Evolutionary conservation across 2,113 vertebrate species (phyloP), one percentile per base, ranked within the genome.

Genomic region (Geococcyx californianus): DNA sequence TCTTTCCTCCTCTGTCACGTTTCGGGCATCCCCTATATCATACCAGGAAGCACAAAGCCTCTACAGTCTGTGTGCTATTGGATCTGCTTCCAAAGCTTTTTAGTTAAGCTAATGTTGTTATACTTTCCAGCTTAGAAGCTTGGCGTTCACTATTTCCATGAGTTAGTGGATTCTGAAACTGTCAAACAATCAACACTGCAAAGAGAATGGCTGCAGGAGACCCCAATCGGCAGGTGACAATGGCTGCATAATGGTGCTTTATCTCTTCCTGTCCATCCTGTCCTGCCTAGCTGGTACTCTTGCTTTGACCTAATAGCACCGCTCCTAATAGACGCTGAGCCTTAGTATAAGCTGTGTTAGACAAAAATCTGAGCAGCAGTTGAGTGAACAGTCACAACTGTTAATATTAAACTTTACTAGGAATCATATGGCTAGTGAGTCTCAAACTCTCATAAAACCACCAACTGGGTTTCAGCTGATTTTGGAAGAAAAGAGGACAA

Each of bases 1-100:
- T 76, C 11, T 45, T 75, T 74, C 49, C 28, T 83, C 8, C 38
- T 73, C 25, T 3, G 2, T 19, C 13, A 6, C 0, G 1, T n/a
- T 17, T 16, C 0, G 2, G 16, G 18, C 11, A 5, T 28, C 26
- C 8, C 33, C 23, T 38, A 13, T 36, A 36, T 49, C 51, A 38
- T 42, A 33, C 7, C 1, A 0, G 28, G 36, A 64, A 66, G 15
- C 28, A 38, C 16, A 58, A n/a, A 66, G 12, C 66, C 42, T 72
- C 80, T 38, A 15, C 33, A 38, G 23, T 33, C 36, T 19, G 11
- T 16, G 33, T 72, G 31, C 42, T 58, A 6, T n/a, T 78, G 66
- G 15, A 72, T 58, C 28, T n/a, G 36, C 36, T 45, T 64, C 51
- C 44, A 72, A 56, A 84, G 10, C 14, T 60, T 77, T 78, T 64